Evolutionary conservation across 2,888 invertebrate genomes (phyloP).

Genomic region (Neoitamus cyanurus): DNA sequence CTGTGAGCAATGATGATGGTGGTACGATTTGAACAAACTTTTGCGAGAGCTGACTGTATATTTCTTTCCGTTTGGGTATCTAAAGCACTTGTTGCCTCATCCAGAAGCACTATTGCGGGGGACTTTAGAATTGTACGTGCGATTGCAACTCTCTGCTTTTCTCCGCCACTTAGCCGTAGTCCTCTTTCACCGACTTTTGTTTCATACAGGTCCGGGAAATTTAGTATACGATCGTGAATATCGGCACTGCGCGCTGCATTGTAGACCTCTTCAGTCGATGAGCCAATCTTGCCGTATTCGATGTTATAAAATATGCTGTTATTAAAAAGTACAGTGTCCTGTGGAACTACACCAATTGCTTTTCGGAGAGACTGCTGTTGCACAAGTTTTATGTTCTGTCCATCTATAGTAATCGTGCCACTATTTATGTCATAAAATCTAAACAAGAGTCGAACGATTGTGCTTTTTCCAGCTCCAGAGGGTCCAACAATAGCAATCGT

Average conservation of each 20-base stretch:
- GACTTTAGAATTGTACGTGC: slow-evolving; percentile 94
- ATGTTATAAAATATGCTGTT: slow-evolving; percentile 95
- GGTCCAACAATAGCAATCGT: slow-evolving; percentile 90
- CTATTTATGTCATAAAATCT: slow-evolving; percentile 94
- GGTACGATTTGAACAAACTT: slow-evolving; percentile 89
- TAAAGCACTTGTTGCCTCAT: slow-evolving; percentile 95
- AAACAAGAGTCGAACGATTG: slow-evolving; percentile 93
- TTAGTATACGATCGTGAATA: slow-evolving; percentile 90
- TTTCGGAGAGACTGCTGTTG: slow-evolving; percentile 85
- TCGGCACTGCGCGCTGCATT: slow-evolving; percentile 92
- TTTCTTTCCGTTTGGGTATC: slow-evolving; percentile 97
- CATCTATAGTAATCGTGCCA: slow-evolving; percentile 89
- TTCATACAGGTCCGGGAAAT: slow-evolving; percentile 91
- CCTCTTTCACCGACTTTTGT: slow-evolving; percentile 96
- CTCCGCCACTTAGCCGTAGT: slow-evolving; percentile 93
- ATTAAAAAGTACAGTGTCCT: slow-evolving; percentile 96
- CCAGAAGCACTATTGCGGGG: slow-evolving; percentile 89
- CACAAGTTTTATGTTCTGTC: slow-evolving; percentile 87
- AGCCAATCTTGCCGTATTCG: slow-evolving; percentile 86
- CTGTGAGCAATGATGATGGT: slow-evolving; percentile 95
- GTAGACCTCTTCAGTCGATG: slow-evolving; percentile 84
- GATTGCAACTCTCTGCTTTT: slow-evolving; percentile 97
- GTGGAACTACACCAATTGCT: slow-evolving; percentile 94
- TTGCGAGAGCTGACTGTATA: slow-evolving; percentile 86
- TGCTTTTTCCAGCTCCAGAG: slow-evolving; percentile 94